Evolutionary conservation across 2,888 invertebrate genomes (phyloP).

Genomic region (Myathropa florea): DNA sequence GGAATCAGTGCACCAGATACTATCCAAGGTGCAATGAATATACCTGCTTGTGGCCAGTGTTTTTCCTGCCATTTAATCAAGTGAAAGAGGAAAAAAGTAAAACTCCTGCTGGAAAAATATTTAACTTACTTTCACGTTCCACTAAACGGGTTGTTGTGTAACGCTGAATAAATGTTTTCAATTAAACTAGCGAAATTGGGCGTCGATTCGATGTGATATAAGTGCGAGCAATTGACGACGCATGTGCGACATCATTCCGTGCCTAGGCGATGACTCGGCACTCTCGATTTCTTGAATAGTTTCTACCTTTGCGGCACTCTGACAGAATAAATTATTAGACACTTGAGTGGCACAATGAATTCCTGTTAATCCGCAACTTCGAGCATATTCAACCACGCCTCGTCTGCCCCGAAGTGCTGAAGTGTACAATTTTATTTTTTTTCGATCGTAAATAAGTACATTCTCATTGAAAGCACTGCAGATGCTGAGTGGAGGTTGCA

Average conservation of each 20-base stretch:
- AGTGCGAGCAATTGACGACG: slow-evolving; percentile 2
- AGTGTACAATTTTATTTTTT: slow-evolving; percentile 24
- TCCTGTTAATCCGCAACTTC: slow-evolving; percentile 2
- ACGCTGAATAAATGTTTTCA: slow-evolving; percentile 36
- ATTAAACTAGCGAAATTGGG: slow-evolving; percentile 55
- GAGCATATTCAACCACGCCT: slow-evolving; percentile 43
- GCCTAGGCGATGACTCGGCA: slow-evolving; percentile 13
- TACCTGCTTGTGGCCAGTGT: background rate
- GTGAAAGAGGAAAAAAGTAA: background rate
- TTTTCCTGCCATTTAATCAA: slow-evolving; percentile 44
- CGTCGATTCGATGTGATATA: slow-evolving; percentile 28
- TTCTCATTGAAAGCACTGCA: slow-evolving; percentile 34
- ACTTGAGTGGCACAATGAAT: slow-evolving; percentile 2
- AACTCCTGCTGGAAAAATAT: slow-evolving; percentile 46
- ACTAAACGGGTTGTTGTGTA: slow-evolving; percentile 56
- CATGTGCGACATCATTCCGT: slow-evolving; percentile 4
- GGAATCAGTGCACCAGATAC: slow-evolving; percentile 61
- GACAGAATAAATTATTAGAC: slow-evolving; percentile 40
- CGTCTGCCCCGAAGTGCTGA: slow-evolving; percentile 19
- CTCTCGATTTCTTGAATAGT: slow-evolving; percentile 25
- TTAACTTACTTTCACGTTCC: slow-evolving; percentile 61
- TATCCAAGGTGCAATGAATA: slow-evolving; percentile 30
- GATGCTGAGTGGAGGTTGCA: background rate
- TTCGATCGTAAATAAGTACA: slow-evolving; percentile 34
- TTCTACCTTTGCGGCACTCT: slow-evolving; percentile 4